Base-by-base conservation (phyloP, 1,140 invertebrate species). In the Drosophila pruinosa region DNA sequence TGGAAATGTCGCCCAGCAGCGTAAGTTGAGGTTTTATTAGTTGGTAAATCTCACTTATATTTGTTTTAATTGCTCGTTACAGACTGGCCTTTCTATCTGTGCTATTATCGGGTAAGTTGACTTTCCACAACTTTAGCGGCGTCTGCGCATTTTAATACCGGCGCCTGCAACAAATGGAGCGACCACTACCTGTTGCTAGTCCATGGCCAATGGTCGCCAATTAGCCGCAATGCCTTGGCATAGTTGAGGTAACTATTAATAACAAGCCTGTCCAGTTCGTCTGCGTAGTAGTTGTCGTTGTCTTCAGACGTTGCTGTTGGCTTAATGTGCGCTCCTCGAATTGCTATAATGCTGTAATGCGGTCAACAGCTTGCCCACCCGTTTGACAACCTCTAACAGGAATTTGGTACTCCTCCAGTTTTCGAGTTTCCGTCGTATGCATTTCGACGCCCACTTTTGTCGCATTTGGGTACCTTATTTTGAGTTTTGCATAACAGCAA, bases 211-310 rank as follows among this genome's bases (percentile, higher is more conserved):
- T 45, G 58, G 17, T 41, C 47, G 69, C 73, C 70, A 76, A 76
- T 76, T 76, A 76, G 73, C 59, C 54, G 71, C 57, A 58, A 63
- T 47, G 72, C 71, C 74, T 77, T 77, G 74, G 72, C 72, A 65
- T 76, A 77, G 75, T 77, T 71, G 72, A 77, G 72, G 67, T 77
- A 77, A 71, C 64, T 69, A 57, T 58, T 39, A 61, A 75, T 61
- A 73, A 61, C 74, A 21, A 63, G 74, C 71, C 64, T 54, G 63
- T 74, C 74, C 74, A 77, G 72, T 77, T 34, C n/a, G 31, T 34
- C n/a, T 34, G 26, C 8, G 5, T 28, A 4, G 2, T 28, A 6
- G 26, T 28, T 74, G 65, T 58, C 50, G 10, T 15, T 26, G n/a
- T 22, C 8, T 4, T 38, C 36, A 38, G 10, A 38, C 43, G 21